A percentile compares a stretch with the other conserved stretches of the same genome.
Conservation (phyloP, 2,113 vertebrate species). For the Drymodes brunneopygia region DNA sequence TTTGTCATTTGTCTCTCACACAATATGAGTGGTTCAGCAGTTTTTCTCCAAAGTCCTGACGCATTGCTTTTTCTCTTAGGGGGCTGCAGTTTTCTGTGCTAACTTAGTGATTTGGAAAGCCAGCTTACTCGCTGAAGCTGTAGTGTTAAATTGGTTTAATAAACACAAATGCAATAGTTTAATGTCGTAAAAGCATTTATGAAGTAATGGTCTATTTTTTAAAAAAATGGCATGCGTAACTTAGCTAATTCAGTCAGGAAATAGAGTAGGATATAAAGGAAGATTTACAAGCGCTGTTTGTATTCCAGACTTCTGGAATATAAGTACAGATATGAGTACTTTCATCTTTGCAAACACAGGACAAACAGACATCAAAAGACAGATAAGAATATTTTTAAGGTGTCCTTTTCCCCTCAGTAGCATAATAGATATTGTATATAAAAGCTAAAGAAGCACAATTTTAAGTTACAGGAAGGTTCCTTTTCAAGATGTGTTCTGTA, state of each 20-base stretch:
- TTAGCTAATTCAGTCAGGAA: not conserved
- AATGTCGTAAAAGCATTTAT: not conserved
- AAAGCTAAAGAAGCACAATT: not conserved
- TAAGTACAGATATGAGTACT: not conserved
- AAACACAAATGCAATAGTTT: not conserved
- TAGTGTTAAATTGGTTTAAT: conserved; percentile 45
- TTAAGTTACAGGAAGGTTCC: not conserved
- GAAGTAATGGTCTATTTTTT: not conserved
- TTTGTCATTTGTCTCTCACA: not conserved
- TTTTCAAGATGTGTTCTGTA: not conserved
- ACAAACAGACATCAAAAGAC: not conserved
- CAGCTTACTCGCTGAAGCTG: not conserved
- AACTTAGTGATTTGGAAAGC: conserved; percentile 26
- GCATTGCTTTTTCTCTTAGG: not conserved
- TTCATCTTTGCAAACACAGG: not conserved
- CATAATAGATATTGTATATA: not conserved
- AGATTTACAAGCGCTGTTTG: not conserved
- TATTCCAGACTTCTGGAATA: not conserved
- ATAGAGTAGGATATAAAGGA: not conserved
- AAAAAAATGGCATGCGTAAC: not conserved
- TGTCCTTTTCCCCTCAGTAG: not conserved
- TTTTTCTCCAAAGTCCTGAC: not conserved
- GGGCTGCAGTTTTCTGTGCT: not conserved
- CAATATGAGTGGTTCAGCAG: not conserved
- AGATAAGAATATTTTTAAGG: not conserved